Base-by-base conservation (phyloP, 2,797 vertebrate genomes). In the Aldrovandia affinis region DNA sequence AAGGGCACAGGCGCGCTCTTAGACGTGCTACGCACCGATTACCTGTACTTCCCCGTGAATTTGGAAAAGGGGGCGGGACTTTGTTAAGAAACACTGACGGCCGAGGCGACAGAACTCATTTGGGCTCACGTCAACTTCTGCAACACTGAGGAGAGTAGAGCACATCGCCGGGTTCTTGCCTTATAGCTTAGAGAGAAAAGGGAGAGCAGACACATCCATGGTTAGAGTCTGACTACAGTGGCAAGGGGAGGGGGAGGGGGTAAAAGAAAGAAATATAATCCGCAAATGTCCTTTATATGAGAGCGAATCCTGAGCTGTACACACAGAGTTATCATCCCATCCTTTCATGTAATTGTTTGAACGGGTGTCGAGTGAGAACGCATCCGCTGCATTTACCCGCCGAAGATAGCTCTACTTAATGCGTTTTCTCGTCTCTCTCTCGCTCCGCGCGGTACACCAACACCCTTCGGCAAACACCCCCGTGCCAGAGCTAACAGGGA, bases 151-250 rank as follows among this genome's bases (percentile, higher is more conserved):
- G n/a, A n/a, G 33, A 65, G 63, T 65, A 28, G 63, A 65, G 28
- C 1, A 28, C 7, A 91, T 94, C 92, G 92, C 91, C 89, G 89
- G 88, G 88, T 92, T 94, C 94, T 95, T 95, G 92, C 92, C 94
- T 93, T 95, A 80, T 86, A 80, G 86, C 86, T 83, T 87, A 94
- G 90, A 93, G 92, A 90, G 78, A 89, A 65, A 65, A 30, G 15
- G 4, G 22, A 61, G 55, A 65, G n/a, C 28, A 65, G 30, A 65
- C 63, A 65, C n/a, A 65, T 65, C 30, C 8, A 0, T 9, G 65
- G 65, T 18, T 18, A 33, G 65, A 12, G 33, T 68, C 55, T 57
- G 55, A 30, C 28, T 12, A 33, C 28, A 33, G 63, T 77, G 59
- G 85, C 85, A 68, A 65, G 59, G 14, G 12, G 75, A n/a, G 44